A percentile compares a stretch with the other conserved stretches of the same genome.
These are phyloP conservation scores for Mesorhabditis spiculigera DNA, from an alignment of 2,888 invertebrate species.

Conservation along the genomic window DNA sequence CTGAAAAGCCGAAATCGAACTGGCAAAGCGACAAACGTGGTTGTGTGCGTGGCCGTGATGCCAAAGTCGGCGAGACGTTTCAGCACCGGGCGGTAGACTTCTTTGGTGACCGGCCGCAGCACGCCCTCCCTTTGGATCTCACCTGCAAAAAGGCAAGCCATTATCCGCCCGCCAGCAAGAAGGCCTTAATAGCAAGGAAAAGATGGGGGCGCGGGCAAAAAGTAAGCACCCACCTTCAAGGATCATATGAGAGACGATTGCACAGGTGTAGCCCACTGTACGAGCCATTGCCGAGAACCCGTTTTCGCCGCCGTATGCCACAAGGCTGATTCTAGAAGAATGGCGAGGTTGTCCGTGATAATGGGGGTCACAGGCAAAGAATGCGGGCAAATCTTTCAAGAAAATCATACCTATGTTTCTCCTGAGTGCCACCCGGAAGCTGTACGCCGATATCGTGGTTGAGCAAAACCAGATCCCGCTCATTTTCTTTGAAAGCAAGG, in stretches of 20 bases:
- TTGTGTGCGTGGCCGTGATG: slow-evolving; percentile 46
- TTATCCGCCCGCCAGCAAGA: not conserved
- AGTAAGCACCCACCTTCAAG: slow-evolving; percentile 72
- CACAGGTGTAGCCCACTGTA: slow-evolving; percentile 86
- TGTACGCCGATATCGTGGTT: slow-evolving; percentile 87
- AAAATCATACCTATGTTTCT: slow-evolving; percentile 7
- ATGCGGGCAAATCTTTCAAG: too few relatives aligned
- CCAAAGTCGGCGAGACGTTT: slow-evolving; percentile 71
- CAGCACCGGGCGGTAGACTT: slow-evolving; percentile 84
- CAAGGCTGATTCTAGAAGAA: slow-evolving; percentile 67
- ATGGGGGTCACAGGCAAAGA: too few relatives aligned
- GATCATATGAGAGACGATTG: slow-evolving; percentile 95
- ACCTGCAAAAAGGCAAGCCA: slow-evolving; percentile 65
- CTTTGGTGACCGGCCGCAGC: slow-evolving; percentile 82
- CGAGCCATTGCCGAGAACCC: slow-evolving; percentile 90
- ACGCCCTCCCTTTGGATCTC: slow-evolving; percentile 94
- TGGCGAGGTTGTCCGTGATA: too few relatives aligned
- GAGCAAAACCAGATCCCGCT: slow-evolving; percentile 88
- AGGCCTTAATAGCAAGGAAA: not conserved
- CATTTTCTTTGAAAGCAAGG: slow-evolving; percentile 66
- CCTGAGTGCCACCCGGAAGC: slow-evolving; percentile 73
- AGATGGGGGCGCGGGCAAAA: not conserved
- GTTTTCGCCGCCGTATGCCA: slow-evolving; percentile 74
- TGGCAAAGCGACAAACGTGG: slow-evolving; percentile 21
- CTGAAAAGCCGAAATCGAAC: not conserved